phyloP scores from a whole-genome alignment of 2,797 vertebrate genomes.

The Sebastes dallii region DNA sequence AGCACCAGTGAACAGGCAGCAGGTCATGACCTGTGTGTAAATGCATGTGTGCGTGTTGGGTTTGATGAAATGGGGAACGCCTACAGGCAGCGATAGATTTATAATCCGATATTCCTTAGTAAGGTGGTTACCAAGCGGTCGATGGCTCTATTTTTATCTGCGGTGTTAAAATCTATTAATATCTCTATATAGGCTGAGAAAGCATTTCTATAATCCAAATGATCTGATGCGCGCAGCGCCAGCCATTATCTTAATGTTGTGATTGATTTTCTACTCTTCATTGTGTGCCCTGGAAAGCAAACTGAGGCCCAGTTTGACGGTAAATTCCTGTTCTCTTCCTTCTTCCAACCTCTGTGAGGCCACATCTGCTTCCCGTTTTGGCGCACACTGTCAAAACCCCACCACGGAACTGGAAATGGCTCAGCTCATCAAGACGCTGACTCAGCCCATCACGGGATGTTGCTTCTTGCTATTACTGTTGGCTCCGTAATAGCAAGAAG shows the following conservation, averaged over 20 bases:
- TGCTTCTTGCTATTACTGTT: not conserved
- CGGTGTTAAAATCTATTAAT: constrained; percentile 45
- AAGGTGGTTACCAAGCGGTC: constrained; percentile 15
- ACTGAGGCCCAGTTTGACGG: not conserved
- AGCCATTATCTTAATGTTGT: constrained; percentile 13
- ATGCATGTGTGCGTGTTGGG: constrained; percentile 5
- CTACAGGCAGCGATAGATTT: constrained; percentile 35
- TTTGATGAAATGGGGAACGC: not conserved
- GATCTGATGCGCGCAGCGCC: not conserved
- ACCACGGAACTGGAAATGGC: constrained; percentile 11
- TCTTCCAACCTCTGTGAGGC: not conserved
- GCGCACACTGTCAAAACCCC: not conserved
- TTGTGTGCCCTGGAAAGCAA: not conserved
- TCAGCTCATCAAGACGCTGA: constrained; percentile 55
- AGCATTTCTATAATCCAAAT: constrained; percentile 7
- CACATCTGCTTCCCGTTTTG: constrained; percentile 67
- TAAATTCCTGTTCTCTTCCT: not conserved
- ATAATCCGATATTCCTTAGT: constrained; percentile 51
- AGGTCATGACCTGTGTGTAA: constrained; percentile 52
- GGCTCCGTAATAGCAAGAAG: constrained; percentile 6
- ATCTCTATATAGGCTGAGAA: not conserved
- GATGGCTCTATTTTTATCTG: constrained; percentile 36
- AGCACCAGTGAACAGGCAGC: not conserved
- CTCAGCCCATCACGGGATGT: constrained; percentile 64
- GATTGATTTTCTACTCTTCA: constrained; percentile 23